Conservation (phyloP, 2,888 invertebrate species). For the Linnaemya tessellans region DNA sequence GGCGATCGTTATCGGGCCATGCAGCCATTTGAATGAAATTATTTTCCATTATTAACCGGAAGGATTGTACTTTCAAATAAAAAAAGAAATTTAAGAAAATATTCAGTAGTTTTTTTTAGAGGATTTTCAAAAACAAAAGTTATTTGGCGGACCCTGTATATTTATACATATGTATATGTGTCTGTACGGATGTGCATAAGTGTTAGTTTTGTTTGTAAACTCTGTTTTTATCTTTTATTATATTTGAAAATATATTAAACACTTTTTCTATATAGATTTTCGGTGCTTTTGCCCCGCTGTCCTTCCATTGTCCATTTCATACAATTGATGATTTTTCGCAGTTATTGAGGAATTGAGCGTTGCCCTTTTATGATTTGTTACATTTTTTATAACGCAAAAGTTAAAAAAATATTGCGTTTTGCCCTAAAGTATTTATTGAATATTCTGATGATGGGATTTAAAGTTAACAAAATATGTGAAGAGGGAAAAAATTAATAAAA, state of each 20-base stretch:
- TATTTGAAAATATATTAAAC: constrained; percentile 35
- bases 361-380: neutral
- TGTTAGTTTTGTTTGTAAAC: neutral
- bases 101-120: no score
- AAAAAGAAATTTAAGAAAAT: no score
- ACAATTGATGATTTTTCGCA: neutral
- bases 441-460: neutral
- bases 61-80: no score
- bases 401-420: neutral
- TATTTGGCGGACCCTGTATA: no score
- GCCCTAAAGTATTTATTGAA: neutral
- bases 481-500: neutral
- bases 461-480: neutral
- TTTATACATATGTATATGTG: no score
- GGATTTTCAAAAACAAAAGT: no score
- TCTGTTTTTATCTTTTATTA: constrained; percentile 16
- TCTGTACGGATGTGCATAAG: neutral
- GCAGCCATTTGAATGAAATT: no score
- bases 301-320: constrained; percentile 19
- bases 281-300: constrained; percentile 2
- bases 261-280: constrained; percentile 17
- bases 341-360: neutral
- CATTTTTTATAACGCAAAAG: neutral
- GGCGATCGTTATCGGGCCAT: no score
- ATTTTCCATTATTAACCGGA: no score